Evolutionary conservation across 2,113 vertebrate species (phyloP), one percentile per base, ranked within the genome.

Genomic region (Rhagologus leucostigma): DNA sequence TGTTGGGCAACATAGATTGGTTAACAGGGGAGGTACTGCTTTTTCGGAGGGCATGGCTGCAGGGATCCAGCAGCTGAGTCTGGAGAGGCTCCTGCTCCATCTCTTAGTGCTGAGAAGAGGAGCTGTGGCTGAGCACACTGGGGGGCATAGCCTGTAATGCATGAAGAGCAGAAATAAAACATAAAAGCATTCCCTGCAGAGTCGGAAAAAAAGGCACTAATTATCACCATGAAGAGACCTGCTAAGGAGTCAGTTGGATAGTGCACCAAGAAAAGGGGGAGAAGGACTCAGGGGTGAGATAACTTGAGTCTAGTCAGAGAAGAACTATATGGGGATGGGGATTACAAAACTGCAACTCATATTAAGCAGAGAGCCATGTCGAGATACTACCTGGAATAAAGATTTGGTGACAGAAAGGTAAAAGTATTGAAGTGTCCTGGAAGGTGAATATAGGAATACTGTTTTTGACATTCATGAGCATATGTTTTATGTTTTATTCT

Each of bases 251-350:
- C 64, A 37, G 32, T 1, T 32, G 22, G 56, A 16, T 13, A 64
- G 26, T 9, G 10, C 23, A 39, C 4, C 23, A 50, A 67, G 33
- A 85, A 63, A 63, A 3, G 0, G 0, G 5, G 9, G 2, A 33
- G 47, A 16, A 46, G 7, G 30, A 62, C 15, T 85, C 27, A 56
- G 13, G 49, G 8, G 23, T 73, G 53, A 64, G 7, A 35, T 53
- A 18, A n/a, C 3, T 39, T 13, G 13, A 55, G 3, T 3, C 12
- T 44, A 6, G 2, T 2, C 44, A 29, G 15, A 18, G 11, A 22
- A 71, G 16, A 85, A 49, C 15, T 49, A 1, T 9, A 15, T 47
- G 35, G 16, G 27, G 13, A 52, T n/a, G 49, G 4, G 10, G 15
- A 24, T 27, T 15, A 47, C 7, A 49, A 39, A 93, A 44, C 6